phyloP scores from a whole-genome alignment of 2,113 vertebrate species.

The Colossoma macropomum region DNA sequence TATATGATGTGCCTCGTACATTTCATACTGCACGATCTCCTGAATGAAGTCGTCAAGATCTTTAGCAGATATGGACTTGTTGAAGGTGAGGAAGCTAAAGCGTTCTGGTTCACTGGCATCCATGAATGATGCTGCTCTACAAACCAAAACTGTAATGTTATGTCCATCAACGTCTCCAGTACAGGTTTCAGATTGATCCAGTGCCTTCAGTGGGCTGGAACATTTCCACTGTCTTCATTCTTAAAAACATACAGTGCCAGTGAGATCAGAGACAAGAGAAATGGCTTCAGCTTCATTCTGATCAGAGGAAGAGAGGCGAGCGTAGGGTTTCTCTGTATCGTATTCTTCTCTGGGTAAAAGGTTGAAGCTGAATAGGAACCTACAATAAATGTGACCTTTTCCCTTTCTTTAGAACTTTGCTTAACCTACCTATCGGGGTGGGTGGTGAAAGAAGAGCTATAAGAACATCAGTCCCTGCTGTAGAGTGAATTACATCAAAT shows the following conservation, averaged over 20 bases:
- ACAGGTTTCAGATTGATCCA: conserved; percentile 80
- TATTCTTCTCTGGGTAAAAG: too few species aligned
- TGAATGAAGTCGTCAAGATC: conserved; percentile 49
- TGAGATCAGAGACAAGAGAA: conserved; percentile 64
- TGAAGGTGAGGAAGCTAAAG: conserved; percentile 63
- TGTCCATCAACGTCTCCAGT: conserved; percentile 74
- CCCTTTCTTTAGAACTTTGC: too few species aligned
- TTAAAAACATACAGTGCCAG: conserved; percentile 25
- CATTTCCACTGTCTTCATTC: conserved; percentile 67
- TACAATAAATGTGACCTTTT: too few species aligned
- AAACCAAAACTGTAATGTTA: conserved; percentile 72
- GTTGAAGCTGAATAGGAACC: too few species aligned
- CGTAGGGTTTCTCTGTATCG: too few species aligned
- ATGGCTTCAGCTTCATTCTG: conserved; percentile 51
- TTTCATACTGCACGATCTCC: conserved; percentile 54
- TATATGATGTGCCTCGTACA: conserved; percentile 66
- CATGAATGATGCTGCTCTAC: conserved; percentile 49
- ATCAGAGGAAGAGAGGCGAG: neutral
- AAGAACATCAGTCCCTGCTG: too few species aligned
- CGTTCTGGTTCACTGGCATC: conserved; percentile 48
- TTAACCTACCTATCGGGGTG: too few species aligned
- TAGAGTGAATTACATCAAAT: too few species aligned
- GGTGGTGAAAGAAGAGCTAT: too few species aligned
- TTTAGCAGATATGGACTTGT: conserved; percentile 47
- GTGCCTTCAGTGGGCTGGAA: conserved; percentile 79